Percentiles rank a stretch among this genome's conserved stretches.
phyloP scores from a whole-genome alignment of 2,888 invertebrate species.

The Netelia melanura region DNA sequence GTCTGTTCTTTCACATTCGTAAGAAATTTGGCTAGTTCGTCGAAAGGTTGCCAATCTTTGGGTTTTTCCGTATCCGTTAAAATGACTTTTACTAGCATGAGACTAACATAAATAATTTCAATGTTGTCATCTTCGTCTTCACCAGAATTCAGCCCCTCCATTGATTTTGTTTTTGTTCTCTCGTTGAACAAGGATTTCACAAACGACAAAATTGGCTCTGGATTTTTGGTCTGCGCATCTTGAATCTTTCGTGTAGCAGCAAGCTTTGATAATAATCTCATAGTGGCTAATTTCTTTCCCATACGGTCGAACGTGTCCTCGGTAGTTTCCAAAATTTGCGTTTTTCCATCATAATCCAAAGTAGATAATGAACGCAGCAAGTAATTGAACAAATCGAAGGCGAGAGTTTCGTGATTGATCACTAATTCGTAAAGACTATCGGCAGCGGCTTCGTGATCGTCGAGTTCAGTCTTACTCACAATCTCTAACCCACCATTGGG shows the following conservation, averaged over 20 bases:
- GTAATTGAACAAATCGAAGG: conserved; percentile 83
- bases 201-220: conserved; percentile 81
- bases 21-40: conserved; percentile 79
- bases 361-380: conserved; percentile 79
- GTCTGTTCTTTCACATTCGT: conserved; percentile 61
- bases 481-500: conserved; percentile 78
- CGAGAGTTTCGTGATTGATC: conserved; percentile 75
- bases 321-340: conserved; percentile 70
- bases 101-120: conserved; percentile 80
- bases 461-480: conserved; percentile 72
- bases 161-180: neutral
- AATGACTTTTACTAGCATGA: conserved; percentile 83
- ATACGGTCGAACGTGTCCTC: conserved; percentile 76
- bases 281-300: conserved; percentile 77
- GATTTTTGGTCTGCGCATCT: conserved; percentile 80
- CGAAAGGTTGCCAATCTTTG: conserved; percentile 78
- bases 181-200: conserved; percentile 80
- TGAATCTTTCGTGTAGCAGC: conserved; percentile 80
- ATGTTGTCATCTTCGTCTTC: conserved; percentile 58
- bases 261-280: conserved; percentile 81
- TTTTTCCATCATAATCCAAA: conserved; percentile 50
- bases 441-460: conserved; percentile 77
- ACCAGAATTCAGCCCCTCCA: conserved; percentile 8
- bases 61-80: conserved; percentile 75
- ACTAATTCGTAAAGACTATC: conserved; percentile 82